Evolutionary conservation across 2,888 invertebrate genomes (phyloP), one percentile per base, ranked within the genome.

Genomic region (Dexiosoma caninum): DNA sequence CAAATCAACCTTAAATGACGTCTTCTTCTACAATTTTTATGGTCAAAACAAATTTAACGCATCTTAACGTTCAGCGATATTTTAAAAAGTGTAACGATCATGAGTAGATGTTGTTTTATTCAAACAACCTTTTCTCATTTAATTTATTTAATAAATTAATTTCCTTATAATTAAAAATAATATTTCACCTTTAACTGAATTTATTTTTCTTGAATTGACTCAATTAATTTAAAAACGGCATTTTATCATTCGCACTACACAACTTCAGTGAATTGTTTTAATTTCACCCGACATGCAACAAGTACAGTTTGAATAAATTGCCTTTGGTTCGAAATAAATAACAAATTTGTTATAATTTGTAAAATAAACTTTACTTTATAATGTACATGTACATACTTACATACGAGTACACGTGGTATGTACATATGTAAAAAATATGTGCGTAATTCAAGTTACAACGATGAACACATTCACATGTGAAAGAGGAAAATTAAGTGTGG

Each of bases 271-370:
- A 57, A 19, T 35, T 57, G 35, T 35, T 57, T 53, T 53, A 32
- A 53, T 30, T 51, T 51, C 14, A 51, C 51, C 27, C 9, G 51
- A 14, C 51, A 16, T 23, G 32, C 70, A 59, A 70, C 70, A 49
- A 70, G 46, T 49, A n/a, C 49, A 55, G 70, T 55, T 44, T 53
- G 1, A 53, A 53, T 32, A 23, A 57, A 57, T 46, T 46, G 35
- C 35, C 3, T 57, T 66, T 46, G 14, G 19, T 30, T 23, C 14
- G 2, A 32, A 32, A 53, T 23, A 67, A 67, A 30, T 16, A 1
- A 42, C n/a, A 42, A 19, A 67, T 51, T 53, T 62, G 60, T 30
- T 30, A 19, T 44, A 44, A 53, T 32, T 62, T 62, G 44, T 44
- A 30, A 44, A 23, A 30, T 16, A 51, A 51, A 51, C 16, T 30